phyloP scores from a whole-genome alignment of 2,888 invertebrate species.

The Sarcophaga variegata region DNA sequence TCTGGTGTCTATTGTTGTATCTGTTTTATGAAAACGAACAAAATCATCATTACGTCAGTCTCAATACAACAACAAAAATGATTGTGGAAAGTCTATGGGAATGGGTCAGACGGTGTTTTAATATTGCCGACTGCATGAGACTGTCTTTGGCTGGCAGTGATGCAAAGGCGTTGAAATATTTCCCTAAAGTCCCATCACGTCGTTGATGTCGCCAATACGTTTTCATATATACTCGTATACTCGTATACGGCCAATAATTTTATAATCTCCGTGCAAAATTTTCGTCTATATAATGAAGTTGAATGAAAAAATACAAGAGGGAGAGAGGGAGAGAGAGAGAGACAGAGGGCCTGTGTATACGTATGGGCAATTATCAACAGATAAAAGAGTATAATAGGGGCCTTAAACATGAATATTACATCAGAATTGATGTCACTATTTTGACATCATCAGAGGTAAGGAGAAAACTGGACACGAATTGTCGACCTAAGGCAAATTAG shows the following conservation, averaged over 20 bases:
- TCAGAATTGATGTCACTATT: not conserved
- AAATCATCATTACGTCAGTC: constrained; percentile 56
- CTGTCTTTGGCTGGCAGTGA: not conserved
- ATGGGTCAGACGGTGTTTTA: not conserved
- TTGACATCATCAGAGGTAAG: too few relatives aligned
- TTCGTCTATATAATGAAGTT: constrained; percentile 69
- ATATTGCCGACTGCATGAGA: not conserved
- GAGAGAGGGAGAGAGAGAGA: constrained; percentile 13
- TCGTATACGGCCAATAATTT: constrained; percentile 59
- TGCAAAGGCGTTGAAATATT: constrained; percentile 76
- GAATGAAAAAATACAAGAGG: constrained; percentile 2
- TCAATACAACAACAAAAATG: constrained; percentile 8
- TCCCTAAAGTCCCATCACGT: constrained; percentile 78
- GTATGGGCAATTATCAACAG: constrained; percentile 23
- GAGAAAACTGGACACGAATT: too few relatives aligned
- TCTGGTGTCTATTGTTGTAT: constrained; percentile 42
- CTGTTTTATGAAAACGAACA: constrained; percentile 8
- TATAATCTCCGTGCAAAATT: constrained; percentile 70
- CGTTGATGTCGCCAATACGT: constrained; percentile 74
- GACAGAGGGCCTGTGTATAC: constrained; percentile 16
- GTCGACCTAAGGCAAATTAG: too few relatives aligned
- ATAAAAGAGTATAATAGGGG: not conserved
- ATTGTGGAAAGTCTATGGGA: not conserved
- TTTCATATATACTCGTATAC: constrained; percentile 63
- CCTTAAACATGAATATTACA: not conserved